phyloP scores from a whole-genome alignment of 2,113 vertebrate species.

The Colinus virginianus region DNA sequence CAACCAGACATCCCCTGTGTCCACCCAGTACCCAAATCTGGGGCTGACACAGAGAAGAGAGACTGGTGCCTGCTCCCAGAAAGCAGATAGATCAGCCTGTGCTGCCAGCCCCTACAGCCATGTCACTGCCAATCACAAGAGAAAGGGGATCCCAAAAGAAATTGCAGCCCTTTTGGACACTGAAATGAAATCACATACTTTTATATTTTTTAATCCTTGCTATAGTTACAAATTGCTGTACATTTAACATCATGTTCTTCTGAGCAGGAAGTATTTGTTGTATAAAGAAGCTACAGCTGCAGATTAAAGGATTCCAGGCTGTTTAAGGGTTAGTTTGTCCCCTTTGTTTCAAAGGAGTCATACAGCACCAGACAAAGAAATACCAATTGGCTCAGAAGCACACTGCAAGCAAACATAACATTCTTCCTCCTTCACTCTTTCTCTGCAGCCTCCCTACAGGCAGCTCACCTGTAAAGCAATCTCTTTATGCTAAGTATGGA shows the following conservation, averaged over 20 bases:
- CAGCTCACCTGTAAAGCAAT: not conserved
- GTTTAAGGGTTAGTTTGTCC: not conserved
- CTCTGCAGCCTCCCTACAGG: not conserved
- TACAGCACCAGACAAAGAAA: not conserved
- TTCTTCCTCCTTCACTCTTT: not conserved
- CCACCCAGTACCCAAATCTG: not conserved
- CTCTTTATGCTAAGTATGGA: not conserved
- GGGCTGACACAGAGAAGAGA: accelerated
- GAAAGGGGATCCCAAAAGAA: not conserved
- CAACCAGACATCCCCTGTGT: not conserved
- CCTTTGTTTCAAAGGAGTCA: not conserved
- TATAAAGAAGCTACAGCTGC: not conserved
- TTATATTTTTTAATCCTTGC: not conserved
- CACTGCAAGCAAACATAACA: not conserved
- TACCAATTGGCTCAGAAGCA: not conserved
- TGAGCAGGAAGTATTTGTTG: not conserved
- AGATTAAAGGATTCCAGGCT: not conserved
- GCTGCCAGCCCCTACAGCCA: not conserved
- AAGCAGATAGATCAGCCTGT: not conserved
- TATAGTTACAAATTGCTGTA: not conserved
- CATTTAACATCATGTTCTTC: not conserved
- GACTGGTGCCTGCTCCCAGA: not conserved
- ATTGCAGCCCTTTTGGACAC: not conserved
- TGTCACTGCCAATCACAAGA: not conserved
- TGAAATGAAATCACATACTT: not conserved